Evolutionary conservation across 2,888 invertebrate species (phyloP).

Genomic region (Drosophila meridionalis): DNA sequence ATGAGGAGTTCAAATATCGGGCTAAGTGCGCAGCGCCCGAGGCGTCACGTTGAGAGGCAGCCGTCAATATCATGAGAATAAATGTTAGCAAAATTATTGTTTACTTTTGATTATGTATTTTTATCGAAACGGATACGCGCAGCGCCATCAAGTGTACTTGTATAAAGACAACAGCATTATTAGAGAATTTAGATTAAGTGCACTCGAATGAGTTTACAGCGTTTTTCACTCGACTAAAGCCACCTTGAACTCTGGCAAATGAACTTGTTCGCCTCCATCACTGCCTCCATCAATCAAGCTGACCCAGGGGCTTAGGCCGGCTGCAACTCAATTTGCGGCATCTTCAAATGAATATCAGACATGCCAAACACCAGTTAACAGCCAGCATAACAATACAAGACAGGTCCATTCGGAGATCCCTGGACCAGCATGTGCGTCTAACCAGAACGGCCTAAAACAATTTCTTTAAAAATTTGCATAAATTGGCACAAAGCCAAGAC

Average conservation of each 20-base stretch:
- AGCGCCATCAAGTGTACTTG: neutral
- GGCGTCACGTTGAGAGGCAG: neutral
- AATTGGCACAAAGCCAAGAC: slow-evolving; percentile 43
- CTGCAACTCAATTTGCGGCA: slow-evolving; percentile 49
- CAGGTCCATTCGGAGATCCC: neutral
- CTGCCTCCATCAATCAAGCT: slow-evolving; percentile 50
- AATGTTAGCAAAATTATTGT: slow-evolving; percentile 7
- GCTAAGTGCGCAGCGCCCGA: slow-evolving; percentile 7
- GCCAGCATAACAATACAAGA: slow-evolving; percentile 10
- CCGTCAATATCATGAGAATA: neutral
- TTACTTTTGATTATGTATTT: neutral
- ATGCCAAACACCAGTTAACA: slow-evolving; percentile 28
- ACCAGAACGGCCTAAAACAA: slow-evolving; percentile 30
- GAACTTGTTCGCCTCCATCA: slow-evolving; percentile 32
- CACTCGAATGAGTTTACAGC: slow-evolving; percentile 11
- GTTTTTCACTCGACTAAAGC: slow-evolving; percentile 17
- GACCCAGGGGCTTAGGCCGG: slow-evolving; percentile 19
- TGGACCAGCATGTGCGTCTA: neutral
- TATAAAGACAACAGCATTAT: neutral
- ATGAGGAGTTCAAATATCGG: slow-evolving; percentile 10
- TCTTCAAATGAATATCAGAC: slow-evolving; percentile 31
- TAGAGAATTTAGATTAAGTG: neutral
- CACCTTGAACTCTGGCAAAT: slow-evolving; percentile 19
- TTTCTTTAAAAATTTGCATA: slow-evolving; percentile 55
- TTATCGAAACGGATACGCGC: neutral